Percentiles rank a stretch among this genome's conserved stretches.
phyloP scores from a whole-genome alignment of 2,113 vertebrate species.

The Cyanistes caeruleus region DNA sequence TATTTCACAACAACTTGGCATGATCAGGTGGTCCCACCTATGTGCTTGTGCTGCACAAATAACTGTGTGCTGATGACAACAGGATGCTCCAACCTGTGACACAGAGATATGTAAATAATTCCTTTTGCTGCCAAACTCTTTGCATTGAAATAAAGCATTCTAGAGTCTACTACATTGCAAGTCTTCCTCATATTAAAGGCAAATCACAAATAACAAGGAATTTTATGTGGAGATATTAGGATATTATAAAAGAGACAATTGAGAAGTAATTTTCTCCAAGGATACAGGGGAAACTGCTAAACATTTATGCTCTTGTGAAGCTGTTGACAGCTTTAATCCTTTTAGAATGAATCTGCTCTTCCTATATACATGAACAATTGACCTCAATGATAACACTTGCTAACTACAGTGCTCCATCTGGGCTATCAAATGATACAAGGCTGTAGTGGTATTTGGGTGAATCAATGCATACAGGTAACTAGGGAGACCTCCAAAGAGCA shows the following conservation, averaged over 20 bases:
- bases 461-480: not conserved
- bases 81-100: not conserved
- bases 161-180: not conserved
- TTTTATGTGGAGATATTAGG: not conserved
- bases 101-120: not conserved
- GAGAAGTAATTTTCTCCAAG: not conserved
- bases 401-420: not conserved
- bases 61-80: not conserved
- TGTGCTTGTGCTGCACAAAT: not conserved
- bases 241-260: not conserved
- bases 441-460: not conserved
- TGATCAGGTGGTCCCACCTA: not conserved
- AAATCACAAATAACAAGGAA: not conserved
- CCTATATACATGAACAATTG: not conserved
- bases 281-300: not conserved
- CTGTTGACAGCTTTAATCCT: not conserved
- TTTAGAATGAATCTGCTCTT: not conserved
- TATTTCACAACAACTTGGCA: not conserved
- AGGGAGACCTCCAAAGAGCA: rapidly evolving
- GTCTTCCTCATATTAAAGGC: not conserved
- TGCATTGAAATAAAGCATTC: not conserved
- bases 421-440: not conserved
- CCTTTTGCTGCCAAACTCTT: not conserved
- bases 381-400: not conserved
- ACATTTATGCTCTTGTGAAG: not conserved